Conservation (phyloP, 2,888 invertebrate genomes). For the Coelinius sp. region DNA sequence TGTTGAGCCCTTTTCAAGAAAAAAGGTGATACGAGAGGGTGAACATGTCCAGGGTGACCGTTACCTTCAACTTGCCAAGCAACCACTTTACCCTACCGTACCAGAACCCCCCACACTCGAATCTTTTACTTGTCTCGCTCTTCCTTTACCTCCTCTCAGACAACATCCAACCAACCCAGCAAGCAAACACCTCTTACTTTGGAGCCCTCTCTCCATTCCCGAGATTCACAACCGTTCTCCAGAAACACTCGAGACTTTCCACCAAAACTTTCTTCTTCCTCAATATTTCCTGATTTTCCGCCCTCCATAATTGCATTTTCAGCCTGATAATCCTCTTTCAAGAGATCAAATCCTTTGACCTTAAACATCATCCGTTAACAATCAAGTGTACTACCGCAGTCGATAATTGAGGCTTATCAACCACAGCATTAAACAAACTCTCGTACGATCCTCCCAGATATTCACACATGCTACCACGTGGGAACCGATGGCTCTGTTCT, state of each 20-base stretch:
- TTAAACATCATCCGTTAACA: not conserved
- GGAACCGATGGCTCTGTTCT: constrained; percentile 44
- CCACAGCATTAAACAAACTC: not conserved
- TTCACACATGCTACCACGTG: constrained; percentile 33
- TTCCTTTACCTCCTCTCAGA: constrained; percentile 12
- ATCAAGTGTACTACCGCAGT: not conserved
- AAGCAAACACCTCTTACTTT: constrained; percentile 37
- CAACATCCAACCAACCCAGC: not conserved
- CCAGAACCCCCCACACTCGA: not conserved
- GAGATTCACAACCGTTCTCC: constrained; percentile 13
- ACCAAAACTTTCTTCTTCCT: not conserved
- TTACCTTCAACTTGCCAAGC: constrained; percentile 45
- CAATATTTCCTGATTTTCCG: not conserved
- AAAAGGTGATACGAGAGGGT: not conserved
- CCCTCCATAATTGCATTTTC: not conserved
- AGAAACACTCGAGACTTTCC: constrained; percentile 26
- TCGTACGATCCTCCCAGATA: constrained; percentile 2
- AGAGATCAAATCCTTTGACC: not conserved
- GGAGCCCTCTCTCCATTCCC: constrained; percentile 21
- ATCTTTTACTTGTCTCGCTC: constrained; percentile 38
- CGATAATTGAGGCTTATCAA: not conserved
- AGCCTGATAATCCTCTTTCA: not conserved
- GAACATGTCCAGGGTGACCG: constrained; percentile 44
- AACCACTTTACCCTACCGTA: constrained; percentile 41
- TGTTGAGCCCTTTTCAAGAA: not conserved